phyloP scores from a whole-genome alignment of 2,113 vertebrate genomes.

The Anseranas semipalmata region DNA sequence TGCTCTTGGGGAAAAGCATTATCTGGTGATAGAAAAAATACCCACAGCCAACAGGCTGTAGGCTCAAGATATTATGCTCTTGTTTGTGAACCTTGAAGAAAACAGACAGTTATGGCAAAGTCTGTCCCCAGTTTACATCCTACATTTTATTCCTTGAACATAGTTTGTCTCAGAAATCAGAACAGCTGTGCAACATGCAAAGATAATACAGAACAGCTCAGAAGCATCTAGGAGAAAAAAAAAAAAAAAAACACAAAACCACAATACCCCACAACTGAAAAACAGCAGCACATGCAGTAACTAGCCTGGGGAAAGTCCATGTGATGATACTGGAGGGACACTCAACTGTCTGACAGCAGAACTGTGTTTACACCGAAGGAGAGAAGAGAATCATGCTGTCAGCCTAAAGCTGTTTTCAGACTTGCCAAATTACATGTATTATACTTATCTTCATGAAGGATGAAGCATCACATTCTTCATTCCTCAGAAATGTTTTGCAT shows the following conservation, averaged over 20 bases:
- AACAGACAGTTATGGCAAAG: neutral
- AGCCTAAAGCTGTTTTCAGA: slow-evolving; percentile 6
- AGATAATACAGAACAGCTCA: neutral
- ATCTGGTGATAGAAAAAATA: neutral
- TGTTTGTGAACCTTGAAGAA: neutral
- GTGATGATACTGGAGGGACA: neutral
- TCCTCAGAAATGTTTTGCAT: neutral
- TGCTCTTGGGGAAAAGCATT: neutral
- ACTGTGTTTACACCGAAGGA: neutral
- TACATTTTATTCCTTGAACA: neutral
- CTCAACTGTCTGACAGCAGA: neutral
- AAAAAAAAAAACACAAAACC: no score
- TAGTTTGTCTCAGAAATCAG: neutral
- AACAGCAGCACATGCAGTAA: neutral
- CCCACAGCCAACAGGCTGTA: neutral
- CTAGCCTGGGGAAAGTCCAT: neutral
- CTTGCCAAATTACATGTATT: neutral
- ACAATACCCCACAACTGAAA: neutral
- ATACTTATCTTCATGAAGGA: neutral
- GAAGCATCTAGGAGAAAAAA: neutral
- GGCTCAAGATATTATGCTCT: neutral
- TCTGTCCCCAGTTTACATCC: neutral
- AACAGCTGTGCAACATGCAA: neutral
- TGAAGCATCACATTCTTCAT: neutral
- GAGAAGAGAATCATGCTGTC: neutral